These are phyloP conservation scores for Alviniconcha marisindica DNA, from an alignment of 1,140 invertebrate species.

Conservation along the genomic window DNA sequence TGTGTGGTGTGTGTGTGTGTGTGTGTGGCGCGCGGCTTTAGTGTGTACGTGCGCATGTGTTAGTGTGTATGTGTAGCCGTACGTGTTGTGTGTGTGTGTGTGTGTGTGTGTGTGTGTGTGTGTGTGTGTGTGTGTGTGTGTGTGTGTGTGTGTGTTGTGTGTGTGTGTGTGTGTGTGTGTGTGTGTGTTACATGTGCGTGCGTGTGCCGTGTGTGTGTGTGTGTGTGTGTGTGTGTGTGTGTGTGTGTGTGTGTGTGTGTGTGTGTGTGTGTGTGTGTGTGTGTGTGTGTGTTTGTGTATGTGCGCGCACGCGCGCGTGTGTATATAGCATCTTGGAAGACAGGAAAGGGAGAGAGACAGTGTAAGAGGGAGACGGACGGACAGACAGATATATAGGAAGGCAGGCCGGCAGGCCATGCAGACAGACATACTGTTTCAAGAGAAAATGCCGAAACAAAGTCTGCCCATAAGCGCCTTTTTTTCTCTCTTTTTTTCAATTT, in stretches of 20 bases:
- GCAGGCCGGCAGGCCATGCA: too few relatives aligned
- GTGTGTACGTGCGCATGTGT: not conserved
- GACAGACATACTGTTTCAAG: too few relatives aligned
- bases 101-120: constrained; percentile 5
- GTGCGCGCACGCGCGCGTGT: not conserved
- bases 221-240: constrained; percentile 26
- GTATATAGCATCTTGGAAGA: too few relatives aligned
- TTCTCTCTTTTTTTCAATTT: too few relatives aligned
- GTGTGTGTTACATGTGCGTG: not conserved
- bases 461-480: too few relatives aligned
- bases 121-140: constrained; percentile 22
- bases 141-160: constrained; percentile 8
- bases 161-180: not conserved
- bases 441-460: too few relatives aligned
- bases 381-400: too few relatives aligned
- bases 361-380: too few relatives aligned
- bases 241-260: constrained; percentile 23
- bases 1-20: constrained; percentile 22
- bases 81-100: not conserved
- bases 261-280: constrained; percentile 12
- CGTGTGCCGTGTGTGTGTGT: not conserved
- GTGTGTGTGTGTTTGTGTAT: constrained; percentile 8
- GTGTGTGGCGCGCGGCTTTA: not conserved
- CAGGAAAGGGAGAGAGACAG: too few relatives aligned
- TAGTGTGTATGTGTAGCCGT: too few relatives aligned